phyloP scores from a whole-genome alignment of 2,797 vertebrate genomes.

The Cyclopterus lumpus region DNA sequence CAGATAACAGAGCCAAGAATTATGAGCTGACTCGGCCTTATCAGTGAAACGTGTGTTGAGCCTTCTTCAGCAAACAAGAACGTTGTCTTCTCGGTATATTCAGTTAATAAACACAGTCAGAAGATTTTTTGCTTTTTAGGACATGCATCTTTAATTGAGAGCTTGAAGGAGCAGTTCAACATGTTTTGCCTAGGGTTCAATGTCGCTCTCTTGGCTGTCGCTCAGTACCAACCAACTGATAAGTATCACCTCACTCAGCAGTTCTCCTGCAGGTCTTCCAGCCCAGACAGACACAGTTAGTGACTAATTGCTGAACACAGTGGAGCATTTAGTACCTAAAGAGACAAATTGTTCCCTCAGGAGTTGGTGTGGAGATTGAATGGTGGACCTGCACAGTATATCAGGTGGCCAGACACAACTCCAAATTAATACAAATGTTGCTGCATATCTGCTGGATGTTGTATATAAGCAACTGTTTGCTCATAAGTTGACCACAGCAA shows the following conservation, averaged over 20 bases:
- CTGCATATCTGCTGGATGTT: neutral
- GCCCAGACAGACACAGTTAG: neutral
- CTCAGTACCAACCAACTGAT: neutral
- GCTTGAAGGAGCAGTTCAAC: neutral
- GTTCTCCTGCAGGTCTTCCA: neutral
- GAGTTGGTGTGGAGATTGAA: neutral
- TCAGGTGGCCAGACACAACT: neutral
- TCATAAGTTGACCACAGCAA: neutral
- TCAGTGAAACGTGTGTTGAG: constrained; percentile 18
- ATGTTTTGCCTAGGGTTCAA: neutral
- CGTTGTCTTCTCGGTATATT: constrained; percentile 2
- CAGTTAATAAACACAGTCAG: neutral
- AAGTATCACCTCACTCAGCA: neutral
- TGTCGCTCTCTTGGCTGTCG: neutral
- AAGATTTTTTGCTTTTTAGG: neutral
- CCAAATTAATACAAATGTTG: neutral
- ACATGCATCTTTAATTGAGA: constrained; percentile 1
- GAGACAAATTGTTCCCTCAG: neutral
- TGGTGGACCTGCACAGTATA: neutral
- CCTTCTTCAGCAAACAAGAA: constrained; percentile 13
- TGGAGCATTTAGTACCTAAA: neutral
- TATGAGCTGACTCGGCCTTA: constrained; percentile 15
- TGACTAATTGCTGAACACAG: neutral
- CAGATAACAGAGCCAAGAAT: constrained; percentile 27
- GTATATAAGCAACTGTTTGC: neutral